Evolutionary conservation across 2,113 vertebrate genomes (phyloP).

Genomic region (Paralichthys olivaceus): DNA sequence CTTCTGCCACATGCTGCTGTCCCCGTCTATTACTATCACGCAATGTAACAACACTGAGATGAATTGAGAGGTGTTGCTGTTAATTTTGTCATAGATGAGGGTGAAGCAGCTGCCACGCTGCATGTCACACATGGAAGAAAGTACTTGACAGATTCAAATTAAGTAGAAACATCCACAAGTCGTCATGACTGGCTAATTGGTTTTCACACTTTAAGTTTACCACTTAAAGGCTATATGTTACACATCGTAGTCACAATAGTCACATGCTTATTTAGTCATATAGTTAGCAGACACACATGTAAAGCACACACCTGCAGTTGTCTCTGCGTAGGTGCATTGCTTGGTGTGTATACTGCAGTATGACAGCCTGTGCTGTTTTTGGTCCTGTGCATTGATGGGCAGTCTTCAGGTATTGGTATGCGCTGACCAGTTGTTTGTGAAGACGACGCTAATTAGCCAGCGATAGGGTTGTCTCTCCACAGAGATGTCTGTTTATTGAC

Average conservation of each 20-base stretch:
- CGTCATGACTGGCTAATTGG: background rate
- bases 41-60: background rate
- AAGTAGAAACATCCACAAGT: conserved; percentile 12
- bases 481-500: conserved; percentile 73
- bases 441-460: conserved; percentile 66
- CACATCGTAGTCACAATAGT: conserved; percentile 8
- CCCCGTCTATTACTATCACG: conserved; percentile 13
- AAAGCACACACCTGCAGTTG: background rate
- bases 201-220: too few relatives aligned
- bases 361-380: conserved; percentile 31
- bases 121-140: conserved; percentile 6
- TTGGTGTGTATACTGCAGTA: background rate
- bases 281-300: background rate
- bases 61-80: conserved; percentile 14
- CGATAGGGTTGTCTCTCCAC: conserved; percentile 57
- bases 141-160: conserved; percentile 14
- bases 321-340: background rate
- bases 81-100: conserved; percentile 34
- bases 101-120: conserved; percentile 13
- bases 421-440: conserved; percentile 58
- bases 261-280: background rate
- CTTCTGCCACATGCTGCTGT: conserved; percentile 20
- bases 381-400: conserved; percentile 47
- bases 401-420: conserved; percentile 56
- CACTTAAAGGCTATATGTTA: background rate